These are phyloP conservation scores for Amazona vittata DNA, from an alignment of 2,113 vertebrate genomes.

Conservation along the genomic window DNA sequence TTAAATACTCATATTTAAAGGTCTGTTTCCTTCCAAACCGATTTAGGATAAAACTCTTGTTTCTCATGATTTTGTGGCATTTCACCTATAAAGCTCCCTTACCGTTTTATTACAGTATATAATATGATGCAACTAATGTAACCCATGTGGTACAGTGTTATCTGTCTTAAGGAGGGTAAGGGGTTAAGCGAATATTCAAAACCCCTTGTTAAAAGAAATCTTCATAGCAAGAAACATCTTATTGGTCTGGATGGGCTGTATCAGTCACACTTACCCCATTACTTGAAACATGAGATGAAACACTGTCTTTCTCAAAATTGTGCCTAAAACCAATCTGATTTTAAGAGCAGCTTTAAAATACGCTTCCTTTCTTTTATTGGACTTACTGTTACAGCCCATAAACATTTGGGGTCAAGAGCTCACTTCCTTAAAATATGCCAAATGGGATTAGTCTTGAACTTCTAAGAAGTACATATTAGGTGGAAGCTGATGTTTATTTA, in stretches of 20 bases:
- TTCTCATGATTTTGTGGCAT: background rate
- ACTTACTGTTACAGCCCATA: constrained; percentile 22
- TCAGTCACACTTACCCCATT: background rate
- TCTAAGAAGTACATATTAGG: constrained; percentile 19
- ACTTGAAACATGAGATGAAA: constrained; percentile 14
- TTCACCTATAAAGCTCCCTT: background rate
- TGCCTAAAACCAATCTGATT: constrained; percentile 15
- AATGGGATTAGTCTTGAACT: constrained; percentile 25
- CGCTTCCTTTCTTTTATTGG: constrained; percentile 32
- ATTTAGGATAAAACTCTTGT: background rate
- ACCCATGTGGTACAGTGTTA: background rate
- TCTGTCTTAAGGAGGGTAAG: background rate
- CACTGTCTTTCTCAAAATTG: background rate
- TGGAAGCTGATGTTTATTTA: constrained; percentile 46
- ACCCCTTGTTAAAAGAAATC: background rate
- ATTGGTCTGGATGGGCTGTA: background rate
- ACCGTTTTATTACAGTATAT: background rate
- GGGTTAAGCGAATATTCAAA: background rate
- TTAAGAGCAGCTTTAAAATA: constrained; percentile 46
- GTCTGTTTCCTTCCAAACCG: background rate
- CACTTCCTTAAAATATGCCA: constrained; percentile 33
- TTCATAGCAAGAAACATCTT: background rate
- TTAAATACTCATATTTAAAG: background rate
- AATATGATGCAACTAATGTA: background rate
- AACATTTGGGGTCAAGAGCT: constrained; percentile 52